phyloP scores from a whole-genome alignment of 37 sponge, comb jelly and placozoan genomes.

The Bolinopsis microptera region DNA sequence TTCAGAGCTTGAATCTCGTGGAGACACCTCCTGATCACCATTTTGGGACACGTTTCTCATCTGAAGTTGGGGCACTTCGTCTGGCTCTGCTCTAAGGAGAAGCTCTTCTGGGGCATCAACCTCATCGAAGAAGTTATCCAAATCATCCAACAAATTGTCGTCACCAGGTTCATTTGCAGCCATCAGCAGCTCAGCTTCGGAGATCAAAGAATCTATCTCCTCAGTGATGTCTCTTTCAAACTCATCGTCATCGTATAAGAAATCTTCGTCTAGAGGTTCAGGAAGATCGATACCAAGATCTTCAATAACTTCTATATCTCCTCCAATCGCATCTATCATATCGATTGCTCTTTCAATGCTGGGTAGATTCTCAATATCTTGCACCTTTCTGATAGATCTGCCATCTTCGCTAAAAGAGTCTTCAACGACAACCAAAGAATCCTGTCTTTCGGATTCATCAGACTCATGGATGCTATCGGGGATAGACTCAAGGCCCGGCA shows the following conservation, averaged over 20 bases:
- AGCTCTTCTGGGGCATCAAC: background rate
- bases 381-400: slow-evolving; percentile 4
- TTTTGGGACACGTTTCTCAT: background rate
- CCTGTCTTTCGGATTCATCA: background rate
- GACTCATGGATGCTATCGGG: background rate
- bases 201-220: slow-evolving; percentile 20
- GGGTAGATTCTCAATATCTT: slow-evolving; percentile 38
- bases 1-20: background rate
- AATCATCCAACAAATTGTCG: background rate
- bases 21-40: background rate
- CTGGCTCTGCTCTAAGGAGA: background rate
- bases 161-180: background rate
- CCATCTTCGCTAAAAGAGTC: slow-evolving; percentile 48
- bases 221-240: slow-evolving; percentile 27
- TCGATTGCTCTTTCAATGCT: slow-evolving; percentile 44
- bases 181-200: slow-evolving; percentile 26
- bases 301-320: background rate
- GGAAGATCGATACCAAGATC: slow-evolving; percentile 2
- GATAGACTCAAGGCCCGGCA: background rate
- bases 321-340: slow-evolving; percentile 34
- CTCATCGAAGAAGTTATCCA: slow-evolving; percentile 1
- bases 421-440: background rate
- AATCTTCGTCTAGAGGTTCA: slow-evolving; percentile 27
- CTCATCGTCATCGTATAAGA: background rate
- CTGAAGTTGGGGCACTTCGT: background rate